Conservation (phyloP, 2,113 vertebrate genomes). For the Xenotilapia leptura region DNA sequence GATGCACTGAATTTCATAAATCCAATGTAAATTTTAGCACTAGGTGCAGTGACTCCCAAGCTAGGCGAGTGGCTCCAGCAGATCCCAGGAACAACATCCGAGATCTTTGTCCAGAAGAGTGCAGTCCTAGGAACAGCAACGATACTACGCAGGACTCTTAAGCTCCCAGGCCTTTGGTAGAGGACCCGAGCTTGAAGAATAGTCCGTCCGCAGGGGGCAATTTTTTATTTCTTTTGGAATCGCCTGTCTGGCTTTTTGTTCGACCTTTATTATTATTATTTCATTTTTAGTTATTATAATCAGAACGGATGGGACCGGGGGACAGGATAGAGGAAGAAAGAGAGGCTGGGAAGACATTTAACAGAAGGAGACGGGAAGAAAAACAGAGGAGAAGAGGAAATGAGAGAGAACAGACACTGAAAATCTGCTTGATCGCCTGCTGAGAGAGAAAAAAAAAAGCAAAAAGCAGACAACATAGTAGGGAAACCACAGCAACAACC, state of each 20-base stretch:
- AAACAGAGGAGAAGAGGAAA: neutral
- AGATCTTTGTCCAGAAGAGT: neutral
- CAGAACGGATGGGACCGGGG: rapidly evolving
- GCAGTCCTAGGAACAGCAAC: neutral
- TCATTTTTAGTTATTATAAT: neutral
- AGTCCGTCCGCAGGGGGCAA: rapidly evolving
- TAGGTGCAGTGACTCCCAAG: neutral
- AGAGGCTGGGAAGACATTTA: neutral
- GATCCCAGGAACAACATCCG: neutral
- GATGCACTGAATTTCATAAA: neutral
- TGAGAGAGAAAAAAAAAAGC: neutral
- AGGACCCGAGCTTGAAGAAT: neutral
- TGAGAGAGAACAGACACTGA: neutral
- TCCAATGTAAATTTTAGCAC: neutral
- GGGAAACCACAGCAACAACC: neutral
- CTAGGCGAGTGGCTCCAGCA: neutral
- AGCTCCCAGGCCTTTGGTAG: neutral
- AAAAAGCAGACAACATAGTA: neutral
- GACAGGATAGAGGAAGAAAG: neutral
- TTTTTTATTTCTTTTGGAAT: neutral
- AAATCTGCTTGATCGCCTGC: rapidly evolving
- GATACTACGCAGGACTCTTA: neutral
- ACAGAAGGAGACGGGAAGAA: neutral
- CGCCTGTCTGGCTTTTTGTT: neutral
- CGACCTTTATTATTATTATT: neutral